These are phyloP conservation scores for Alca torda DNA, from an alignment of 2,797 vertebrate genomes.

Conservation along the genomic window DNA sequence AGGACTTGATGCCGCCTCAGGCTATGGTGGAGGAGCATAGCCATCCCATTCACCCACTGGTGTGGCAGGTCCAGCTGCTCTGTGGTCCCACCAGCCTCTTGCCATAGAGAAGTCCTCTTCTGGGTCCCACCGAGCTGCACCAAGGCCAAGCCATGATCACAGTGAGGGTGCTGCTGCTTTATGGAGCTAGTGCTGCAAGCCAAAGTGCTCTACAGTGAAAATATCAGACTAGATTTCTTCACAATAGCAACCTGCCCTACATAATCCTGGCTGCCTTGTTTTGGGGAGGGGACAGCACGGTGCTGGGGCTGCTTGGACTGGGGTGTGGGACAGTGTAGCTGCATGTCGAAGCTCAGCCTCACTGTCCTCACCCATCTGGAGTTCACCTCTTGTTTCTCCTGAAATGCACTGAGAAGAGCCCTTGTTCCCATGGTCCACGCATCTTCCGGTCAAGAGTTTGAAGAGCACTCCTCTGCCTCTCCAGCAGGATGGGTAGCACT, in stretches of 20 bases:
- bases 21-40: not conserved
- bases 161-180: not conserved
- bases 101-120: not conserved
- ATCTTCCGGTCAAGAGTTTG: not conserved
- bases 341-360: not conserved
- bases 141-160: not conserved
- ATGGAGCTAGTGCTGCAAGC: not conserved
- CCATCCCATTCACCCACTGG: not conserved
- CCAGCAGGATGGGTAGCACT: not conserved
- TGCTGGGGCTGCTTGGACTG: fast-evolving
- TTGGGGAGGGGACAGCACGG: not conserved
- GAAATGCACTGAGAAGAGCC: not conserved
- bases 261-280: not conserved
- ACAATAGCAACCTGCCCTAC: not conserved
- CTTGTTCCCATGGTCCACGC: not conserved
- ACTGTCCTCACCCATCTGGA: not conserved
- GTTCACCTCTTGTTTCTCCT: not conserved
- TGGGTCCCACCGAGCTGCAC: not conserved
- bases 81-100: not conserved
- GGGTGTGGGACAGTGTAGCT: not conserved
- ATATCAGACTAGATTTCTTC: not conserved
- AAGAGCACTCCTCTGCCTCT: not conserved
- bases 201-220: not conserved
- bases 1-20: not conserved
- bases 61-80: not conserved